phyloP scores from a whole-genome alignment of 2,888 invertebrate genomes.

The Zygogramma bicolorata region DNA sequence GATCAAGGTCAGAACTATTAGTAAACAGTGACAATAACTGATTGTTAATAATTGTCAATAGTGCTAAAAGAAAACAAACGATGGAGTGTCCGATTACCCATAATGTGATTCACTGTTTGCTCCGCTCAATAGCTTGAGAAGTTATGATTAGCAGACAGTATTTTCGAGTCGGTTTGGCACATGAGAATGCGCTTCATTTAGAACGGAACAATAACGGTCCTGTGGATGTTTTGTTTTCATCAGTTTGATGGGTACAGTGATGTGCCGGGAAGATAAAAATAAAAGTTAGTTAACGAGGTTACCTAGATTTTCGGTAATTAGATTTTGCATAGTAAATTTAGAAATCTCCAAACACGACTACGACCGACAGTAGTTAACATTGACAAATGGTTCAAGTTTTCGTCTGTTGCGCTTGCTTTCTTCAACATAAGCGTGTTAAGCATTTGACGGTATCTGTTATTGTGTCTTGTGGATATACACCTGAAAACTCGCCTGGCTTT shows the following conservation, averaged over 20 bases:
- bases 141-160: constrained; percentile 34
- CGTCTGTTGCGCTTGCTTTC: background rate
- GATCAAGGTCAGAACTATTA: constrained; percentile 30
- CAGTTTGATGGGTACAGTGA: background rate
- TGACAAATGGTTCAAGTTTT: background rate
- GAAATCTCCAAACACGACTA: constrained; percentile 16
- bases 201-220: constrained; percentile 22
- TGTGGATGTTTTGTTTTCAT: constrained; percentile 23
- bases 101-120: constrained; percentile 21
- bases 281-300: constrained; percentile 32
- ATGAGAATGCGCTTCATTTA: constrained; percentile 22
- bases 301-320: constrained; percentile 33
- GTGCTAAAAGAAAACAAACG: constrained; percentile 1
- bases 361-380: background rate
- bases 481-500: too few relatives aligned
- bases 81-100: constrained; percentile 27
- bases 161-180: constrained; percentile 25
- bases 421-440: too few relatives aligned
- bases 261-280: constrained; percentile 13
- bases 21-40: constrained; percentile 26
- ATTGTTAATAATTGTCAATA: background rate
- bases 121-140: background rate
- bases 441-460: too few relatives aligned
- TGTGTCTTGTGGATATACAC: too few relatives aligned
- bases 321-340: constrained; percentile 23